phyloP scores from a whole-genome alignment of 2,888 invertebrate genomes.

The Agrochola lota region DNA sequence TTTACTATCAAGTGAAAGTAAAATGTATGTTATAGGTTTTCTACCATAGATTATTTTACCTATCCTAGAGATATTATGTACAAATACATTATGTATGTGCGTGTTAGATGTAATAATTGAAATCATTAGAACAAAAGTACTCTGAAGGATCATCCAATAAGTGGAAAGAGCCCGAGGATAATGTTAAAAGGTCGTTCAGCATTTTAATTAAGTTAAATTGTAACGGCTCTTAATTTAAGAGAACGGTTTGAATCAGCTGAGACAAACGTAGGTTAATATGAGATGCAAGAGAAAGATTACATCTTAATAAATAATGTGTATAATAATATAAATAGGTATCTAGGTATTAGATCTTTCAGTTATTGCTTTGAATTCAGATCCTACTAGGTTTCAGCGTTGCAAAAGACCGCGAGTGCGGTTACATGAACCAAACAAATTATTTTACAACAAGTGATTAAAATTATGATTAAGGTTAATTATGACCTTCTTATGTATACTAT shows the following conservation, averaged over 20 bases:
- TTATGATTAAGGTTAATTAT: too few species aligned
- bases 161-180: conserved; percentile 18
- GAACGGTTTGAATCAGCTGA: conserved; percentile 4
- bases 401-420: too few species aligned
- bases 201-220: conserved; percentile 58
- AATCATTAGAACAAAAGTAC: conserved; percentile 28
- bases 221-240: conserved; percentile 30
- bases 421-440: too few species aligned
- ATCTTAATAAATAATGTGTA: too few species aligned
- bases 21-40: background rate
- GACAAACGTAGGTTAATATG: conserved; percentile 10
- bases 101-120: conserved; percentile 34
- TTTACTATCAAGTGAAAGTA: background rate
- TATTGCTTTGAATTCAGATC: too few species aligned
- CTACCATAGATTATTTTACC: background rate
- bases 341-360: too few species aligned
- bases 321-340: too few species aligned
- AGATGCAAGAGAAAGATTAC: background rate
- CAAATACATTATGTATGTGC: background rate
- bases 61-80: background rate
- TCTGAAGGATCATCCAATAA: conserved; percentile 26
- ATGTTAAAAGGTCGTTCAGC: conserved; percentile 46
- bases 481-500: too few species aligned
- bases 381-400: too few species aligned
- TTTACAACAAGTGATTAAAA: too few species aligned